Base-by-base conservation (phyloP, 2,888 invertebrate species). In the Marronus borbonicus region DNA sequence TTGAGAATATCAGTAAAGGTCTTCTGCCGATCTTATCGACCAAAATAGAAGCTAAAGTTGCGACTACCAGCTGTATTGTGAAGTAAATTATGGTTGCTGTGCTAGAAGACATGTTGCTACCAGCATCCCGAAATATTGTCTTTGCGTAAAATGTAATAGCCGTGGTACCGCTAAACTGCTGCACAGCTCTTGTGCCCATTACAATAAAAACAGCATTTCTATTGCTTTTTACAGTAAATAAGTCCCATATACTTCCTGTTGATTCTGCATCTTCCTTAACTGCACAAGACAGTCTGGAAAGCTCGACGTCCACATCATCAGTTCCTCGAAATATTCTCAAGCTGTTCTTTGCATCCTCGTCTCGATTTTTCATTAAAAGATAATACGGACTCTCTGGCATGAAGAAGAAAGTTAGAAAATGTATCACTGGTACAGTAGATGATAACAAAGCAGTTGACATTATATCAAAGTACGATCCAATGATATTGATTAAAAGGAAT, bases 111-210 rank as follows among this genome's bases (percentile, higher is more conserved):
- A 90, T 81, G 44, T 88, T 83, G 78, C 87, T 88, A 12, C 86
- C 86, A 0, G 88, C 83, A 64, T 89, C 88, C 14, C 89, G 82
- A 36, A 90, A 87, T 10, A 90, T 87, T 0, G 89, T 89, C 80
- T 93, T 92, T 1, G 92, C 91, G 83, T 93, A 93, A 7, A 92
- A 91, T 0, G 92, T 90, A 1, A 93, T 90, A 0, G 92, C 92
- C 39, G 92, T 92, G 74, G 92, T 91, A 1, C 93, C 93, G 82
- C 92, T 92, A 36, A 93, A 83, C 80, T 88, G 88, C 78, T 92
- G 92, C 28, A 91, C 88, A 3, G 90, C 85, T 85, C 91, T 89
- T 8, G 94, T 88, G 12, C 92, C 91, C 31, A 93, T 86, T 44
- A 91, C 90, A 75, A 94, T 91, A 82, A 91, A 89, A 82, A 94